Evolutionary conservation across 2,113 vertebrate species (phyloP).

Genomic region (Lepus europaeus): DNA sequence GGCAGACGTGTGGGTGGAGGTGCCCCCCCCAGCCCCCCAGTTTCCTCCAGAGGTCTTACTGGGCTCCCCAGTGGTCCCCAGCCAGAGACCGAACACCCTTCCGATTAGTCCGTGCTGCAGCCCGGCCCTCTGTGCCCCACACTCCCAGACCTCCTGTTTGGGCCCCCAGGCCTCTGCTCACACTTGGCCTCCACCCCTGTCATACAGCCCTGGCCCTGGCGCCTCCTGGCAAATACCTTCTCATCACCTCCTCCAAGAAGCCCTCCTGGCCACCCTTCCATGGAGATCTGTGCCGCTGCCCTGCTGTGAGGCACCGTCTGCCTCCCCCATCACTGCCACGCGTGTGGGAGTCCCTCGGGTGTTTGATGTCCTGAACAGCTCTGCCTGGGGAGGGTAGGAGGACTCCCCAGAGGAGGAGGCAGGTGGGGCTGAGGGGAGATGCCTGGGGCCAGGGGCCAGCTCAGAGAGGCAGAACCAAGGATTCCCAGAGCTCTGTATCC

Average conservation of each 20-base stretch:
- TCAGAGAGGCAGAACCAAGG: background rate
- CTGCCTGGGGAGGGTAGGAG: background rate
- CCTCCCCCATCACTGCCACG: background rate
- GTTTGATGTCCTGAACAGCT: background rate
- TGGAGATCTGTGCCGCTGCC: background rate
- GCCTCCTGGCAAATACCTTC: background rate
- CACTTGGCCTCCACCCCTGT: background rate
- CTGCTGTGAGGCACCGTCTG: accelerated
- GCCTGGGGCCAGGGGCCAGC: background rate
- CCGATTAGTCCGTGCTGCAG: accelerated
- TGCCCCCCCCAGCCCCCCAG: too few species aligned
- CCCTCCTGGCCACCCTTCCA: background rate
- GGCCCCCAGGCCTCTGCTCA: background rate
- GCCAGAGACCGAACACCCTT: background rate
- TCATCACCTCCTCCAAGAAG: background rate
- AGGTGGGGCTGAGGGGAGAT: too few species aligned
- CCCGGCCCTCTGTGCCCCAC: background rate
- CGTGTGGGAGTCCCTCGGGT: background rate
- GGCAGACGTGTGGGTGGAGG: too few species aligned
- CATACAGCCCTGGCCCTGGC: accelerated
- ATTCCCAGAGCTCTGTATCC: background rate
- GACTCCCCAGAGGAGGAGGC: background rate
- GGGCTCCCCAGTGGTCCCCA: background rate
- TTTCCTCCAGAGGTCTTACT: background rate
- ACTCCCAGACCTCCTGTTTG: background rate